Base-by-base conservation (phyloP, 2,113 vertebrate genomes). In the Phalacrocorax carbo region DNA sequence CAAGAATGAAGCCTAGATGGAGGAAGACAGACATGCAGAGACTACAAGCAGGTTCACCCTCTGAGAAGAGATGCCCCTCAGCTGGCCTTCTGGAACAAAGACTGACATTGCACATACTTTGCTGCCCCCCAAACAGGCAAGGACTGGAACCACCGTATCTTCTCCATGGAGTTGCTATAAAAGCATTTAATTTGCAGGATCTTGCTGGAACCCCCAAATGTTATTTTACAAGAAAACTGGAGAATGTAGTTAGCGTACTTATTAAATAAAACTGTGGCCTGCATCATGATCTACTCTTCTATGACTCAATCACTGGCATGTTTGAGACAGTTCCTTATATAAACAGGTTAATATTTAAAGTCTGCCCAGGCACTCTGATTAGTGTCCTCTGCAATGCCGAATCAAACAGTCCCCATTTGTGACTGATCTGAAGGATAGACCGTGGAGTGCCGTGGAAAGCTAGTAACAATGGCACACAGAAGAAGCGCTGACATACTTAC, bases 401-500 rank as follows among this genome's bases (percentile, higher is more conserved):
- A 92, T 79, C 84, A 71, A 86, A 86, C 34, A 83, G 91, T 44
- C 38, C 27, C 0, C 3, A 26, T 38, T 81, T 77, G 93, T 51
- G 93, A 86, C 66, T 62, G 68, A 91, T 49, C 49, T 3, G 40
- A 83, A 79, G 66, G 93, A 91, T 30, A 96, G 76, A 48, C 18
- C 0, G 7, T 73, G 81, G 62, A 87, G n/a, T 21, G 79, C 44
- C 78, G 20, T 4, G 55, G 46, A 46, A 65, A 91, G 60, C 21
- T 44, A 57, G 10, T 86, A 83, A 72, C 21, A 44, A 69, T 2
- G 23, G 49, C 11, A 80, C 89, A 58, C 3, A 8, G 76, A 87
- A 52, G 83, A 78, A 89, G 71, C 1, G 19, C 68, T 30, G 92
- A 79, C 79, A 94, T 98, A 99, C 99, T 99, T 97, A 99, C 99